Evolutionary conservation across 2,888 invertebrate genomes (phyloP).

Genomic region (Drosophila anceps): DNA sequence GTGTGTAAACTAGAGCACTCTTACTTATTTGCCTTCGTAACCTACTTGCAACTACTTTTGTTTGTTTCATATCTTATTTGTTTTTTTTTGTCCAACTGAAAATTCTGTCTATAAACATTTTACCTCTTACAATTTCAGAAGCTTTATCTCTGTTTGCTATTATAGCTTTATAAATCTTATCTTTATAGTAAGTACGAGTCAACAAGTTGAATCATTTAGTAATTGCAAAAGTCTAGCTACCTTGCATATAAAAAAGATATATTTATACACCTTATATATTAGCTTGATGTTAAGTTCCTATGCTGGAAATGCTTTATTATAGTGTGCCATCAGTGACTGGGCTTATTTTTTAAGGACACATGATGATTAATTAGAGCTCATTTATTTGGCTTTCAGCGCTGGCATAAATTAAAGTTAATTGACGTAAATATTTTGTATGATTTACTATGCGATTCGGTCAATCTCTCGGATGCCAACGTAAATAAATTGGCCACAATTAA

Average conservation of each 20-base stretch:
- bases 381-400: slow-evolving; percentile 45
- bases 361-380: slow-evolving; percentile 44
- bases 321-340: background rate
- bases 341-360: slow-evolving; percentile 10
- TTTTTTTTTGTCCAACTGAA: no score
- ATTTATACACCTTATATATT: background rate
- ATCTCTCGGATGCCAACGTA: background rate
- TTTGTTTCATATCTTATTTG: background rate
- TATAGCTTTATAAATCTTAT: no score
- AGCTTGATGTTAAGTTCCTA: background rate
- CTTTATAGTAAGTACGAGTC: background rate
- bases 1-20: no score
- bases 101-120: no score
- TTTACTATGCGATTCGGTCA: slow-evolving; percentile 28
- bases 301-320: background rate
- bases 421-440: slow-evolving; percentile 27
- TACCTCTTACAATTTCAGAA: no score
- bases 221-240: background rate
- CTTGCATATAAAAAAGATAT: background rate
- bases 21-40: no score
- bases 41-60: no score
- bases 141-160: no score
- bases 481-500: slow-evolving; percentile 40
- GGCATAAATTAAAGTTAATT: slow-evolving; percentile 43
- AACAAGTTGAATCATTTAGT: background rate